Evolutionary conservation across 1,140 invertebrate species (phyloP), one percentile per base, ranked within the genome.

Genomic region (Drosophila lacteicornis): DNA sequence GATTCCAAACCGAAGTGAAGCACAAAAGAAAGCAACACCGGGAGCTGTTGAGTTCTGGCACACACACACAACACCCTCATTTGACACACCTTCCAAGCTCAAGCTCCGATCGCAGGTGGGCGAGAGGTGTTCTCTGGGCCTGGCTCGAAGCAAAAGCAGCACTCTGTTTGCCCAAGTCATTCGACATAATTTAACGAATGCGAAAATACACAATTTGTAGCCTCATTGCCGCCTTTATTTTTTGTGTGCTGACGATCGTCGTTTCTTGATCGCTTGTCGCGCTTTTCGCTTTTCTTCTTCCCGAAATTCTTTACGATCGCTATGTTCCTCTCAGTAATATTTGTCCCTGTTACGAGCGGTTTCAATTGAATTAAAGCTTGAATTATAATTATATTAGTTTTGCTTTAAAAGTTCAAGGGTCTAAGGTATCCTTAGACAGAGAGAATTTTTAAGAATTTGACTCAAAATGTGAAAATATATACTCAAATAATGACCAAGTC

Each of bases 141-240:
- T 51, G 60, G 67, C 71, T 59, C 50, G 22, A 53, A 43, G 27
- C 36, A 67, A 61, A n/a, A 47, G n/a, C 46, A 42, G 59, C 53
- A 30, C 51, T 46, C 49, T 85, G 82, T 85, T 85, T 85, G 82
- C 63, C 46, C 79, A 86, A 86, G 63, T 85, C 82, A 86, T 85
- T 85, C 78, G 82, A 81, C 82, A 84, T 81, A 84, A 84, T 81
- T 84, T 53, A 81, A 47, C 62, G 30, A 59, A 61, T 45, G 60
- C 45, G 49, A 65, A 79, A 77, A 79, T 62, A 77, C 68, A 75
- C 68, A 75, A 81, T 85, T 85, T 81, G 68, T 80, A 85, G 78
- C 78, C 78, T 65, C 82, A 84, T 80, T 85, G 82, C 67, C 47
- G 56, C 36, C 12, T n/a, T 36, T 75, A 55, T 50, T 40, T 38